A percentile compares a stretch with the other conserved stretches of the same genome.
phyloP scores from a whole-genome alignment of 2,797 vertebrate genomes.

The Anniella stebbinsi region DNA sequence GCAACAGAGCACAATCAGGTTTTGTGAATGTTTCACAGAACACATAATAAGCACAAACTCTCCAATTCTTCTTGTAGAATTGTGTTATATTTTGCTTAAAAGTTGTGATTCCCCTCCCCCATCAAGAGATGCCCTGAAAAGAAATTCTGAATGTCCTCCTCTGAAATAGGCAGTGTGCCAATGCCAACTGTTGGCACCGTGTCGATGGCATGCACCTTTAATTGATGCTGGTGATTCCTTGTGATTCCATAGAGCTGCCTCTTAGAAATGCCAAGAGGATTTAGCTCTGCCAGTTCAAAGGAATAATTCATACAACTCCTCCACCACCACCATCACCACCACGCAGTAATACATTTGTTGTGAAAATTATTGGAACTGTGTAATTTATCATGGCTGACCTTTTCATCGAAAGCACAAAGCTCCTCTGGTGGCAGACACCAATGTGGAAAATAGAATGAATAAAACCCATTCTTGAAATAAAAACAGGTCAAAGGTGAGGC shows the following conservation, averaged over 20 bases:
- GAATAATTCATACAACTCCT: constrained; percentile 30
- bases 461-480: constrained; percentile 73
- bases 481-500: constrained; percentile 71
- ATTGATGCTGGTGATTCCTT: not conserved
- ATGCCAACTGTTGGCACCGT: not conserved
- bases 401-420: constrained; percentile 59
- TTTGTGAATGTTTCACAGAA: constrained; percentile 65
- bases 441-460: constrained; percentile 74
- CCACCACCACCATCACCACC: too few relatives aligned
- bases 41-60: constrained; percentile 51
- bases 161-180: constrained; percentile 41
- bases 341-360: constrained; percentile 38
- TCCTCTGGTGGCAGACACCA: constrained; percentile 66
- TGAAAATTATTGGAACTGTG: constrained; percentile 9
- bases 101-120: constrained; percentile 33
- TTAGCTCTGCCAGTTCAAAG: not conserved
- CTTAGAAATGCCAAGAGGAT: constrained; percentile 22
- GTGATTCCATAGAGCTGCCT: not conserved
- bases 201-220: not conserved
- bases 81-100: constrained; percentile 34
- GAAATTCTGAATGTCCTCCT: constrained; percentile 35
- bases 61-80: constrained; percentile 48
- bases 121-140: constrained; percentile 55
- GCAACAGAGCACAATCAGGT: constrained; percentile 61
- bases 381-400: constrained; percentile 55